These are phyloP conservation scores for Ceratothoa steindachneri DNA, from an alignment of 2,888 invertebrate species.

Conservation along the genomic window DNA sequence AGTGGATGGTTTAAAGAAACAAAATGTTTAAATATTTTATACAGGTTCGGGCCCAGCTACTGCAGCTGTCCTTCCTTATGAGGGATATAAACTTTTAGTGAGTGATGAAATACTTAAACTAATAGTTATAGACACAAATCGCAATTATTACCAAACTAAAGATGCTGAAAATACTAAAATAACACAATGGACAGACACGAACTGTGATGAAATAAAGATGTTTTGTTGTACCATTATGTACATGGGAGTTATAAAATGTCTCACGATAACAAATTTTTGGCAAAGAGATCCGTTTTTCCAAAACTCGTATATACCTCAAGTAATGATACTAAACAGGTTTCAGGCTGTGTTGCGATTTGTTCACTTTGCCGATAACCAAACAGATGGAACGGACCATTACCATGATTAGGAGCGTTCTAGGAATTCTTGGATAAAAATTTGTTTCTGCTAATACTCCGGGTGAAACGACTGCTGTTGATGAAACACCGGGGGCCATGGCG, in stretches of 20 bases:
- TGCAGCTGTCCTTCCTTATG: neutral
- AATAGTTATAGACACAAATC: neutral
- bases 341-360: neutral
- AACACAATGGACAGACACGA: neutral
- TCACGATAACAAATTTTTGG: neutral
- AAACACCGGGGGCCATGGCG: too few species aligned
- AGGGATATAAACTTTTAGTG: neutral
- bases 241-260: neutral
- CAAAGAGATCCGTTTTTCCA: neutral
- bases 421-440: neutral
- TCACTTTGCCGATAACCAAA: neutral
- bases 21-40: neutral
- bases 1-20: neutral
- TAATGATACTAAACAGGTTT: neutral
- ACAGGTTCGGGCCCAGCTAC: neutral
- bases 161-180: neutral
- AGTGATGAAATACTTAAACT: neutral
- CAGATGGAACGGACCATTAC: neutral
- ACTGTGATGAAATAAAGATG: neutral
- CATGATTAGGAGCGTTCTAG: neutral
- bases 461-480: too few species aligned
- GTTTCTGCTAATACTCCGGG: too few species aligned
- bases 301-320: neutral
- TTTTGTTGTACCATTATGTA: neutral
- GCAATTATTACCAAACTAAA: neutral